A percentile compares a stretch with the other conserved stretches of the same genome.
phyloP scores from a whole-genome alignment of 1,140 invertebrate genomes.

The Oryctes rhinoceros region DNA sequence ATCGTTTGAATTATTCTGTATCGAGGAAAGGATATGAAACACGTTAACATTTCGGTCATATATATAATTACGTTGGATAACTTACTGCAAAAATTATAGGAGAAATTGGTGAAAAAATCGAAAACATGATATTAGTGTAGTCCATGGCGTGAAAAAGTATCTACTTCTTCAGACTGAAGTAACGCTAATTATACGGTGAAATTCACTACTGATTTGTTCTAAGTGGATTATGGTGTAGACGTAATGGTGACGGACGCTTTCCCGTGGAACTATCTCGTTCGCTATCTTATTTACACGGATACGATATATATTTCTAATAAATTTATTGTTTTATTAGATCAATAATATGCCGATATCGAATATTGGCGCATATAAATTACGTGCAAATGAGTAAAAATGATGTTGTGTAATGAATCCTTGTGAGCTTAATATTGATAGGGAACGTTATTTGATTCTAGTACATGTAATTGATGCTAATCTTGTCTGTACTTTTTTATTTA shows the following conservation, averaged over 20 bases:
- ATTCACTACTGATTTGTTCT: background rate
- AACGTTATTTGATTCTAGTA: no score
- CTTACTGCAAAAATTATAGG: no score
- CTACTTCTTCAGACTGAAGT: background rate
- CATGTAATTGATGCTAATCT: no score
- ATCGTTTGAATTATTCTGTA: background rate
- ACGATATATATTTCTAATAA: constrained; percentile 18
- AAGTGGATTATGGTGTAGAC: no score
- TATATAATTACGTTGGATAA: no score
- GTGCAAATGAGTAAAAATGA: no score
- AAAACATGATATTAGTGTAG: background rate
- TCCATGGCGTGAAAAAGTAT: background rate
- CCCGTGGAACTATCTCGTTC: background rate
- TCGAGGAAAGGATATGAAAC: background rate
- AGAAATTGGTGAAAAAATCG: background rate
- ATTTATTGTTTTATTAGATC: constrained; percentile 15
- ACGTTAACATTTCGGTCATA: background rate
- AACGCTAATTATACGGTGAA: background rate
- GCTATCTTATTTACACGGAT: background rate
- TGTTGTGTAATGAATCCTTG: no score
- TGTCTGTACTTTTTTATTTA: no score
- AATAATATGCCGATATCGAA: background rate
- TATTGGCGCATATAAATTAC: background rate
- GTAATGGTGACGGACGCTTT: constrained; percentile 10
- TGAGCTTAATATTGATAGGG: no score